Evolutionary conservation across 92 coral and sea anemone species (phyloP), one percentile per base, ranked within the genome.

Genomic region (Parazoanthus swiftii): DNA sequence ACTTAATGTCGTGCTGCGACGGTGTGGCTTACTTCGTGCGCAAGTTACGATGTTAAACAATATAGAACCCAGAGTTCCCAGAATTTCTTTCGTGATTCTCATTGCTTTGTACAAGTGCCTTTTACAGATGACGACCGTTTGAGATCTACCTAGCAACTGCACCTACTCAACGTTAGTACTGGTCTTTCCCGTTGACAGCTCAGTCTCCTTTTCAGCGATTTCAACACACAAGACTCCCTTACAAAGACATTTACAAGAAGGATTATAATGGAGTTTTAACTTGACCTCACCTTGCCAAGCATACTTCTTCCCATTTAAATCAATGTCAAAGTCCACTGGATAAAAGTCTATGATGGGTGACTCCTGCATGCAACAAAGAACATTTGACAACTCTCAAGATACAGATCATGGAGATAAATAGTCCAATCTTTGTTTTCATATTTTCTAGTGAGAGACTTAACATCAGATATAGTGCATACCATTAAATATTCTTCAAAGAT

Each of bases 281-380:
- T 20, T 72, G 11, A 48, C 14, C 84, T 79, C 71, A 97, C 99
- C 99, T 94, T 97, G 99, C 99, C 99, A 97, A 7, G 99, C 99
- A 51, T 91, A 97, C 58, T 97, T 97, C 91, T 97, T 97, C n/a
- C 99, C 99, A 71, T 97, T 97, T 50, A 97, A 91, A 83, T 97
- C 99, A 76, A 97, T 91, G 63, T 86, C 92, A 90, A 97, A 97
- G 81, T 97, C 99, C 80, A 93, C 86, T 16, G 99, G 99, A 89
- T 97, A 97, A 89, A 97, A 97, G 85, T 97, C 99, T 67, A 97
- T 97, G 43, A 97, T 97, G 56, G 98, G 91, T 6, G 99, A 97
- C 79, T 97, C 99, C 99, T 97, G 88, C 33, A 91, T 97, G 88
- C 23, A 91, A 87, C 70, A 38, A 65, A 59, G 8, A 14, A 37